These are phyloP conservation scores for Leptinotarsa texana DNA, from an alignment of 1,140 invertebrate species.

Conservation along the genomic window DNA sequence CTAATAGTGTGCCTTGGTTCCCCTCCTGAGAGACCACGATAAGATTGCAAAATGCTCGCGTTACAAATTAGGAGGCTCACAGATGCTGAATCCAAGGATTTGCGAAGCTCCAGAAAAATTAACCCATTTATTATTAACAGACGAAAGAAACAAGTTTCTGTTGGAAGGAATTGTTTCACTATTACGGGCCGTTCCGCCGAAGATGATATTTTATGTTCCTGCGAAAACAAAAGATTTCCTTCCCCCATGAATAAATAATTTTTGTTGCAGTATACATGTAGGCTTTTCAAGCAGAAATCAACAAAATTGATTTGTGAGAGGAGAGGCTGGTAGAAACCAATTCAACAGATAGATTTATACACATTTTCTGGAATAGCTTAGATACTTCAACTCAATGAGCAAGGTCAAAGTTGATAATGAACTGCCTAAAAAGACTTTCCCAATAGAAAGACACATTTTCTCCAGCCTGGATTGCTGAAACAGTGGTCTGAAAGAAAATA, in stretches of 20 bases:
- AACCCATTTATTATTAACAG: constrained; percentile 52
- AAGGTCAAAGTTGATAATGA: no score
- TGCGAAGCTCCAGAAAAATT: constrained; percentile 50
- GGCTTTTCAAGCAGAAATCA: neutral
- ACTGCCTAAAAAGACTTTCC: no score
- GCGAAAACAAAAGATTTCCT: constrained; percentile 18
- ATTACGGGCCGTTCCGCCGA: constrained; percentile 27
- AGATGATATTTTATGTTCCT: constrained; percentile 44
- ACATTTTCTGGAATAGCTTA: no score
- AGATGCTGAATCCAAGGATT: constrained; percentile 45
- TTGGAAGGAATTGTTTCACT: constrained; percentile 46
- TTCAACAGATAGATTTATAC: no score
- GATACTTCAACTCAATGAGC: no score
- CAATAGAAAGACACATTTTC: no score
- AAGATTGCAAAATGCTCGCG: constrained; percentile 47
- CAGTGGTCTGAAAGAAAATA: no score
- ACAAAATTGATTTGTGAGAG: no score
- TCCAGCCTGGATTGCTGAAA: no score
- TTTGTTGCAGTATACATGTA: neutral
- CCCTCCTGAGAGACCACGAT: constrained; percentile 39
- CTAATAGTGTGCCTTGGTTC: constrained; percentile 36
- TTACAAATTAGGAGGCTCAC: constrained; percentile 49
- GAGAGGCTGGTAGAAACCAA: no score
- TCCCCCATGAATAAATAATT: constrained; percentile 1
- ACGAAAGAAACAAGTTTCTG: constrained; percentile 45